Evolutionary conservation across 1,140 invertebrate species (phyloP).

Genomic region (Drosophila subobscura): DNA sequence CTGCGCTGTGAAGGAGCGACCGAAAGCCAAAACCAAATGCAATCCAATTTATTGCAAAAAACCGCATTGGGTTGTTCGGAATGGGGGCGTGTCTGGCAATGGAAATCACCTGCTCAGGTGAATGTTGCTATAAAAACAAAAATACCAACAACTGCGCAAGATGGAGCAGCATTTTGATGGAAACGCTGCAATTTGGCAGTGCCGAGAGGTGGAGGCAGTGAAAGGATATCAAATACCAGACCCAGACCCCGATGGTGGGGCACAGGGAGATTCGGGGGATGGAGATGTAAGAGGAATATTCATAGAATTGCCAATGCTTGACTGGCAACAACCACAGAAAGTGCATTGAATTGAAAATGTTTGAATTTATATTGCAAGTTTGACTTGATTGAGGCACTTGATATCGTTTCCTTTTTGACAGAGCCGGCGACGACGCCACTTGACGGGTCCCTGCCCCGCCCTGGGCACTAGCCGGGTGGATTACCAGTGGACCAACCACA

Average conservation of each 20-base stretch:
- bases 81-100: constrained; percentile 20
- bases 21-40: constrained; percentile 52
- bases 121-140: constrained; percentile 61
- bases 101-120: constrained; percentile 57
- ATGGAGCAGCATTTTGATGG: constrained; percentile 69
- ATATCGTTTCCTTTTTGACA: constrained; percentile 74
- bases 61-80: constrained; percentile 50
- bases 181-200: constrained; percentile 57
- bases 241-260: neutral
- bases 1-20: constrained; percentile 14
- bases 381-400: constrained; percentile 79
- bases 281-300: constrained; percentile 59
- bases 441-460: constrained; percentile 11
- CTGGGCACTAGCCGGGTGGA: constrained; percentile 1
- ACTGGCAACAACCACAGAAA: constrained; percentile 78
- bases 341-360: constrained; percentile 81
- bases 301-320: constrained; percentile 66
- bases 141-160: constrained; percentile 39
- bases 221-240: neutral
- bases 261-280: neutral
- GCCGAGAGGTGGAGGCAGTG: neutral
- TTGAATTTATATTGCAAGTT: constrained; percentile 82
- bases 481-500: constrained; percentile 17
- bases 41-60: constrained; percentile 78
- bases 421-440: constrained; percentile 51